Conservation (phyloP, 2,113 vertebrate genomes). For the Rattus norvegicus region GRCr8 NC_086038.1:46863001-46863500, state of each 20-base stretch:
- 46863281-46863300: not conserved
- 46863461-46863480: not conserved
- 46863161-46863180: not conserved
- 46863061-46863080: not conserved
- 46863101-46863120: not conserved
- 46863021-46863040: not conserved
- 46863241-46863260: not conserved
- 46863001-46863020: not conserved
- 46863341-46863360: not conserved
- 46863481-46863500: not conserved
- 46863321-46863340: not conserved
- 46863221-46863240: not conserved
- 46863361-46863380: not conserved
- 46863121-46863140: no score
- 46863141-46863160: not conserved
- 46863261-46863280: not conserved
- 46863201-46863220: not conserved
- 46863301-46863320: not conserved
- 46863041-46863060: not conserved
- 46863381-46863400: not conserved
- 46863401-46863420: not conserved
- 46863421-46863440: not conserved
- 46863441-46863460: not conserved
- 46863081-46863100: not conserved
- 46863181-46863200: not conserved